Evolutionary conservation across 2,888 invertebrate species (phyloP), one percentile per base, ranked within the genome.

Genomic region (Hedya salicella): DNA sequence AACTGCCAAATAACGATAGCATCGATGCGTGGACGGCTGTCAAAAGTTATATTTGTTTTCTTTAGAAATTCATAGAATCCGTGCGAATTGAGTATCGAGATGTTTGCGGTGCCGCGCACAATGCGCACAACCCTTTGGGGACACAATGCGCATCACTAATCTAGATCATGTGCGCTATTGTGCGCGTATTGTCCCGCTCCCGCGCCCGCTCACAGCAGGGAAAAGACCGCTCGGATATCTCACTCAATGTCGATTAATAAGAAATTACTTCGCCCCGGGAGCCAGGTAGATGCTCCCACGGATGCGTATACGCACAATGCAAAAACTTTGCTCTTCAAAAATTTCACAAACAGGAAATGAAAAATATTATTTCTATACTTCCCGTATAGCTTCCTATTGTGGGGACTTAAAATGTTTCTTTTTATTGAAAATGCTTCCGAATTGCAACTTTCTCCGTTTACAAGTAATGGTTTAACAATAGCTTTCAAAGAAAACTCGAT

Each of bases 41-140:
- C 92, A 91, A 83, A 91, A 91, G 90, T 90, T 89, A 89, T 91
- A 91, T 92, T 91, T 91, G 91, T 92, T 90, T 91, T 91, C 91
- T 90, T 91, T 91, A 86, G 78, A 89, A 91, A 90, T 91, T 88
- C 89, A 91, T 87, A 88, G 91, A 91, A 91, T 84, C 82, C 74
- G 77, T 86, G 88, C 88, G 86, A 91, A 91, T 88, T 83, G 78
- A 81, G 81, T 78, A 85, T 87, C 83, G 86, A 88, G 88, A 86
- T 89, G 88, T 91, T 89, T 89, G 90, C 83, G 84, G 84, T 78
- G 73, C 68, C 71, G 81, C 75, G 73, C 72, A 86, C 86, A 89
- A 89, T 82, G 82, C 76, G 74, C 75, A 78, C 86, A 92, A 92
- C 91, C 91, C 92, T 91, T 92, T 92, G 90, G 87, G 81, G 88